A percentile compares a stretch with the other conserved stretches of the same genome.
phyloP scores from a whole-genome alignment of 2,113 vertebrate species.

The Ciconia maguari region DNA sequence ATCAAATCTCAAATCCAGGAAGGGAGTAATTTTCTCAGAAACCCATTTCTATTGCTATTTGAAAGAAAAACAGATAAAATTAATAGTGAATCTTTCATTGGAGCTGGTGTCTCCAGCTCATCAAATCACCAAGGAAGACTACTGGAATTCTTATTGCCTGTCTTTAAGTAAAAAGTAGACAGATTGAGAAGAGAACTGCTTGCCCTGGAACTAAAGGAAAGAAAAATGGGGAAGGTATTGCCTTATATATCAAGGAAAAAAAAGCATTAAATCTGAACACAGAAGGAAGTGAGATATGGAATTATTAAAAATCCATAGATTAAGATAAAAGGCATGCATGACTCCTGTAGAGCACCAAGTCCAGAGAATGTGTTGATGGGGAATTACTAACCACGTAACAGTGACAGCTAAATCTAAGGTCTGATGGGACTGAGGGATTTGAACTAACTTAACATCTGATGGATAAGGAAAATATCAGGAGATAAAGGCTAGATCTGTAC shows the following conservation, averaged over 20 bases:
- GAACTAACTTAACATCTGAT: neutral
- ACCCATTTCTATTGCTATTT: neutral
- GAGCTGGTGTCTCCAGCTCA: neutral
- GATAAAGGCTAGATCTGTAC: neutral
- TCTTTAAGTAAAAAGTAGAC: neutral
- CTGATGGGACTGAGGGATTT: neutral
- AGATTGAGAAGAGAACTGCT: neutral
- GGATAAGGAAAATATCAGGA: conserved; percentile 1
- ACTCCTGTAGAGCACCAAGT: neutral
- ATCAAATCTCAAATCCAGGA: neutral
- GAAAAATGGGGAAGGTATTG: neutral
- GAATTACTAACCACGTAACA: neutral
- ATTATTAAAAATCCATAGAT: neutral
- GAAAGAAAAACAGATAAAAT: neutral
- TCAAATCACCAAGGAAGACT: neutral
- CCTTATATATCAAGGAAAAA: neutral
- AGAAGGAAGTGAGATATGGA: neutral
- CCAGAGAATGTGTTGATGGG: neutral
- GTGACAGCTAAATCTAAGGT: neutral
- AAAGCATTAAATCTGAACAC: neutral
- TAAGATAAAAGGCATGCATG: neutral
- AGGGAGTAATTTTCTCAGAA: neutral
- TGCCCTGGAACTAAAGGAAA: neutral
- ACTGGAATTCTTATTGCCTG: neutral
- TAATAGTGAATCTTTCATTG: neutral